Percentiles rank a stretch among this genome's conserved stretches.
Conservation (phyloP, 2,888 invertebrate genomes). For the Acanthoscelides obtectus region DNA sequence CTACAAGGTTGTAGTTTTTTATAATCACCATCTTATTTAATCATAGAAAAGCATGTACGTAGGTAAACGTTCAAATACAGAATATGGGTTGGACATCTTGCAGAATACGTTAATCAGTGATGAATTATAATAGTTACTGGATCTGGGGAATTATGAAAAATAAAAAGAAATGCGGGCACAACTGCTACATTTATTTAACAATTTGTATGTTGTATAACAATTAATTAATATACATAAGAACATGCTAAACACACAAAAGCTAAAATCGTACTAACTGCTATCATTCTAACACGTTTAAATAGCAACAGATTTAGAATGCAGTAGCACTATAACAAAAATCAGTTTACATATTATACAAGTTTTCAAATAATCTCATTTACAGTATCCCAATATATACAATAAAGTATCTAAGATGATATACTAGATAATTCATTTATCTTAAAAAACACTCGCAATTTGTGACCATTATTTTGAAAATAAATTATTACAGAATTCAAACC, state of each 20-base stretch:
- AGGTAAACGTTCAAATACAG: no score
- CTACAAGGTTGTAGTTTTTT: no score
- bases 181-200: constrained; percentile 50
- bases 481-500: no score
- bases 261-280: constrained; percentile 31
- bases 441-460: no score
- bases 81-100: no score
- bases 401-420: background rate
- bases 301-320: constrained; percentile 24
- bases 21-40: no score
- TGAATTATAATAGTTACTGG: no score
- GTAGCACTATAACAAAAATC: constrained; percentile 3
- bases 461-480: no score
- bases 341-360: background rate
- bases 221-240: constrained; percentile 47
- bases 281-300: background rate
- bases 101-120: no score
- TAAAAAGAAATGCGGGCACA: constrained; percentile 31
- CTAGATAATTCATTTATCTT: background rate
- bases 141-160: background rate
- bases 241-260: constrained; percentile 47
- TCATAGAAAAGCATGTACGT: no score
- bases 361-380: background rate
- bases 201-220: constrained; percentile 46
- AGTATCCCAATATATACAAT: background rate